Base-by-base conservation (phyloP, 2,113 vertebrate species). In the Tragelaphus scriptus region DNA sequence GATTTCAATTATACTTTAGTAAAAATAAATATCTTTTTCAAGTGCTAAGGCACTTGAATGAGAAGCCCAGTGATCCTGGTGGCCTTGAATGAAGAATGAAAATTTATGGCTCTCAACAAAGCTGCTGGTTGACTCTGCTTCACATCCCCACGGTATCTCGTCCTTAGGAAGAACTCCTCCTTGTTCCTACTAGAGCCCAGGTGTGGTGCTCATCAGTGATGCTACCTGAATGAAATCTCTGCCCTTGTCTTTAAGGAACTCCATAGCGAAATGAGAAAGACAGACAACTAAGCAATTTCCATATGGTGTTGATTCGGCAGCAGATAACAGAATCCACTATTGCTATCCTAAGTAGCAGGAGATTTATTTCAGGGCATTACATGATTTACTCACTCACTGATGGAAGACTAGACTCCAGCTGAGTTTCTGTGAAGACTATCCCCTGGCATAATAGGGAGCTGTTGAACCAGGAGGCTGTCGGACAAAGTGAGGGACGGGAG, bases 121-220 rank as follows among this genome's bases (percentile, higher is more conserved):
- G 30, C 28, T 86, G 21, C 68, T 26, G 2, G 68, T 17, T 65
- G 82, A 16, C 58, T 25, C 23, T 17, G 25, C 15, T 14, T 40
- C 23, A 32, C 23, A 25, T 30, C 11, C 28, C 47, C 30, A 0
- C 0, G 30, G 7, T 26, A 21, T 56, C 26, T 65, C 5, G 0
- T 19, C 19, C 4, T 15, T 1, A 36, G 61, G 79, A 65, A 65
- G 68, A 36, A 30, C 1, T 32, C n/a, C 15, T 47, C 53, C 15
- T 15, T 47, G 11, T 56, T 80, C 36, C 25, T 4, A 7, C 11
- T 3, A 1, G 25, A 19, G 26, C 40, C 44, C 30, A 12, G 30
- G 56, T 7, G 9, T 28, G 28, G 10, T 5, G 5, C 21, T 85
- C 25, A 11, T 28, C 40, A 13, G 56, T 49, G 47, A 49, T 47